phyloP scores from a whole-genome alignment of 1,140 invertebrate genomes.

The Zaprionus davidi region DNA sequence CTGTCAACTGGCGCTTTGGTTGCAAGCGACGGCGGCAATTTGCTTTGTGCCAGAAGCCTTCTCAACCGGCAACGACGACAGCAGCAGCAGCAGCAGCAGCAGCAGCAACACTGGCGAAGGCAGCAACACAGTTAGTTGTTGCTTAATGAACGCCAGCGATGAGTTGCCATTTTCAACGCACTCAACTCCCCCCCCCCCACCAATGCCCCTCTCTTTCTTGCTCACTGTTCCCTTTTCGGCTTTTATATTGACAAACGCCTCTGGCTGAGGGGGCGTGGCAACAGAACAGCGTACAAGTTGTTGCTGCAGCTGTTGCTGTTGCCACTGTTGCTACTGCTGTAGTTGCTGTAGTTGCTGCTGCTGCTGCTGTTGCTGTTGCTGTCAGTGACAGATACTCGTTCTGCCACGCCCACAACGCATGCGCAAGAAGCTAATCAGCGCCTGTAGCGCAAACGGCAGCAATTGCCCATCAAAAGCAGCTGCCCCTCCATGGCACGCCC shows the following conservation, averaged over 20 bases:
- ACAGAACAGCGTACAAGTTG: conserved; percentile 36
- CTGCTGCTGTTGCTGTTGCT: conserved; percentile 19
- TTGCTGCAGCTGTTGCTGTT: conserved; percentile 8
- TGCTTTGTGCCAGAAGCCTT: conserved; percentile 13
- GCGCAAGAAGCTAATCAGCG: conserved; percentile 64
- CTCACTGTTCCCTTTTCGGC: neutral
- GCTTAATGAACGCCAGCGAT: conserved; percentile 24
- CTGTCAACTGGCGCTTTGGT: conserved; percentile 5
- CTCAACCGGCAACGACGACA: conserved; percentile 10
- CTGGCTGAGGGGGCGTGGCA: conserved; percentile 44
- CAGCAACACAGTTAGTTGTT: conserved; percentile 12
- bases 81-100: conserved; percentile 4
- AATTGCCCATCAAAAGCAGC: conserved; percentile 61
- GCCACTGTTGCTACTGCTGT: conserved; percentile 12
- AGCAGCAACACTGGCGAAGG: neutral
- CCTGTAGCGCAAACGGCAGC: neutral
- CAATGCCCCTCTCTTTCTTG: too few relatives aligned
- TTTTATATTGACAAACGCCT: conserved; percentile 33
- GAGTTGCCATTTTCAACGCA: too few relatives aligned
- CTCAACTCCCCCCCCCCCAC: too few relatives aligned
- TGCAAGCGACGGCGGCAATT: conserved; percentile 20
- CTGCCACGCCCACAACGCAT: conserved; percentile 67
- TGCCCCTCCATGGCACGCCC: neutral
- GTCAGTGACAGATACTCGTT: conserved; percentile 12
- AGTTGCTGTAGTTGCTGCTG: conserved; percentile 16